Percentiles rank a stretch among this genome's conserved stretches.
These are phyloP conservation scores for Sylvilagus floridanus DNA, from an alignment of 2,797 vertebrate genomes.

Conservation along the genomic window DNA sequence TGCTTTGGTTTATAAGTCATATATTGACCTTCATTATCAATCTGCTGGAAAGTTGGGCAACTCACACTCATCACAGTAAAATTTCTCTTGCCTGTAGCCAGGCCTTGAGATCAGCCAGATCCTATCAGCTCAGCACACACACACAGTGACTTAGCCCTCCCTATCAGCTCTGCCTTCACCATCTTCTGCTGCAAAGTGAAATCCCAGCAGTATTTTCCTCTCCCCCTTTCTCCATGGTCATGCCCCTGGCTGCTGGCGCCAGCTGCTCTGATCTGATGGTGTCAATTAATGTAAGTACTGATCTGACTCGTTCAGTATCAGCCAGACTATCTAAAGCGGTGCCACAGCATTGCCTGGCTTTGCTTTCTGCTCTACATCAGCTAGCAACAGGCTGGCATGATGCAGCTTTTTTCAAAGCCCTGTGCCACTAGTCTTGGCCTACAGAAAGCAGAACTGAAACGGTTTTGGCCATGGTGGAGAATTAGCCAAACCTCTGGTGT, in stretches of 20 bases:
- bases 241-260: neutral
- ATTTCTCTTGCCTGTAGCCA: slow-evolving; percentile 29
- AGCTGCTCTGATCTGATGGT: slow-evolving; percentile 37
- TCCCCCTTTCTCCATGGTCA: neutral
- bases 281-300: slow-evolving; percentile 13
- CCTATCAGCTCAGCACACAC: slow-evolving; percentile 31
- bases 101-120: slow-evolving; percentile 42
- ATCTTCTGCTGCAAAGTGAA: slow-evolving; percentile 16
- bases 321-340: slow-evolving; percentile 23
- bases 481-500: slow-evolving; percentile 8
- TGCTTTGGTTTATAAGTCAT: slow-evolving; percentile 64
- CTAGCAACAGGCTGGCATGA: slow-evolving; percentile 39
- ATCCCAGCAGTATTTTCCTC: neutral
- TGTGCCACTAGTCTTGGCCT: slow-evolving; percentile 27
- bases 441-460: neutral
- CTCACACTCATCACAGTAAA: slow-evolving; percentile 22
- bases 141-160: slow-evolving; percentile 9
- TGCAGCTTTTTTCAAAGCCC: neutral
- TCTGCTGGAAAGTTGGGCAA: slow-evolving; percentile 30
- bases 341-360: slow-evolving; percentile 11
- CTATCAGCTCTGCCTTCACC: neutral
- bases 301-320: slow-evolving; percentile 6
- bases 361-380: slow-evolving; percentile 11
- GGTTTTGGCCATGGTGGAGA: neutral
- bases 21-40: slow-evolving; percentile 53